Percentiles rank a stretch among this genome's conserved stretches.
Conservation (phyloP, 2,113 vertebrate species). For the Petrocephalus zakoni region DNA sequence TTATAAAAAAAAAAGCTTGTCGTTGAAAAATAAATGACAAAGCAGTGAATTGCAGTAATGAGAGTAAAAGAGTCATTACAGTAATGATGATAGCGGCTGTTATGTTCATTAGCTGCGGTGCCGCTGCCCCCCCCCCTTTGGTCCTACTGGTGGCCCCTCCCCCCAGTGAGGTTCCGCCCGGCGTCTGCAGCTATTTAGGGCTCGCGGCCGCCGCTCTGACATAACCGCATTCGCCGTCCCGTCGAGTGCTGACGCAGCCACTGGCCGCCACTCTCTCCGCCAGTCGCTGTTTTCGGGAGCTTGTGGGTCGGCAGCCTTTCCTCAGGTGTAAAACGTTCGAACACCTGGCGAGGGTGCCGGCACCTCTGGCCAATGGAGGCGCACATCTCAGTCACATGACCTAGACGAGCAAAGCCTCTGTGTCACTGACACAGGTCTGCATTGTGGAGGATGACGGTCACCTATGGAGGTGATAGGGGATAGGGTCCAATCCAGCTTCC, state of each 20-base stretch:
- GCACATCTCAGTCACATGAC: neutral
- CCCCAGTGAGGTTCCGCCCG: neutral
- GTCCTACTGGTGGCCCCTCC: neutral
- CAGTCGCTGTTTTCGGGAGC: neutral
- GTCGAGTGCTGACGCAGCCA: neutral
- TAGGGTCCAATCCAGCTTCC: neutral
- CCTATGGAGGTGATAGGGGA: neutral
- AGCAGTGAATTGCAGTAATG: neutral
- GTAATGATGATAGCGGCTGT: neutral
- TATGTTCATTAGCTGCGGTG: neutral
- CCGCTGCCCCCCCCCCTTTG: neutral
- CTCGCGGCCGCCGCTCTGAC: neutral
- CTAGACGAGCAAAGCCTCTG: neutral
- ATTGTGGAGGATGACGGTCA: neutral
- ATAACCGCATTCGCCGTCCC: neutral
- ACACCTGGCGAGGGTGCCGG: too few relatives aligned
- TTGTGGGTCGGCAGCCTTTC: neutral
- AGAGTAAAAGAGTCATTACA: neutral
- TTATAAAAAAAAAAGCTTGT: neutral
- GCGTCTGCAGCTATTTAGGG: conserved; percentile 9
- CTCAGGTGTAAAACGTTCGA: neutral
- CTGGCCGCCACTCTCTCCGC: neutral
- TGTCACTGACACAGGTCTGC: neutral
- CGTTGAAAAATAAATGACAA: neutral
- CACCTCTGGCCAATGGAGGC: neutral